A percentile compares a stretch with the other conserved stretches of the same genome.
phyloP scores from a whole-genome alignment of 2,797 vertebrate genomes.

The Orestias chungarensis region DNA sequence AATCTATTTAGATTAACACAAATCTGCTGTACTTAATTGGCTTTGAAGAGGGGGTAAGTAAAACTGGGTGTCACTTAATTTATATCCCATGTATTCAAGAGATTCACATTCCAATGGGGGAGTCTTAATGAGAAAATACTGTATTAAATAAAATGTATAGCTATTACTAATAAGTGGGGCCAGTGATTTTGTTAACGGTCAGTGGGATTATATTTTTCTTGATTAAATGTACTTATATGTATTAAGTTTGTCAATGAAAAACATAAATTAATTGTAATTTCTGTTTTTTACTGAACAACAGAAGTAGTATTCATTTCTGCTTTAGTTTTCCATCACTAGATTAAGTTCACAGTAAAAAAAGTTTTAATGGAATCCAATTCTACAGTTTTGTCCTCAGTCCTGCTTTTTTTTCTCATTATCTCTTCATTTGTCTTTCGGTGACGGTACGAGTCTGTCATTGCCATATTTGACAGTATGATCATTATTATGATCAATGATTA shows the following conservation, averaged over 20 bases:
- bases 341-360: constrained; percentile 18
- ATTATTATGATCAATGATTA: constrained; percentile 80
- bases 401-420: constrained; percentile 62
- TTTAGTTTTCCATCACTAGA: not conserved
- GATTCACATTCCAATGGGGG: no score
- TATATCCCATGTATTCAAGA: no score
- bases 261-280: no score
- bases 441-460: constrained; percentile 71
- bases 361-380: constrained; percentile 29
- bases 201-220: not conserved
- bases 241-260: not conserved
- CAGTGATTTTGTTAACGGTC: not conserved
- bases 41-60: no score
- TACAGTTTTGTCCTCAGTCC: constrained; percentile 27
- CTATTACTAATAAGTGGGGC: not conserved
- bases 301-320: not conserved
- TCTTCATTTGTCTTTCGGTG: constrained; percentile 66
- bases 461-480: constrained; percentile 75
- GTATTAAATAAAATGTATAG: not conserved
- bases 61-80: no score
- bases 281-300: no score
- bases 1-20: no score
- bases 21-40: no score
- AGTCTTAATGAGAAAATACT: not conserved
- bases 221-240: not conserved